Conservation (phyloP, 1,140 invertebrate genomes). For the Grapholita molesta region DNA sequence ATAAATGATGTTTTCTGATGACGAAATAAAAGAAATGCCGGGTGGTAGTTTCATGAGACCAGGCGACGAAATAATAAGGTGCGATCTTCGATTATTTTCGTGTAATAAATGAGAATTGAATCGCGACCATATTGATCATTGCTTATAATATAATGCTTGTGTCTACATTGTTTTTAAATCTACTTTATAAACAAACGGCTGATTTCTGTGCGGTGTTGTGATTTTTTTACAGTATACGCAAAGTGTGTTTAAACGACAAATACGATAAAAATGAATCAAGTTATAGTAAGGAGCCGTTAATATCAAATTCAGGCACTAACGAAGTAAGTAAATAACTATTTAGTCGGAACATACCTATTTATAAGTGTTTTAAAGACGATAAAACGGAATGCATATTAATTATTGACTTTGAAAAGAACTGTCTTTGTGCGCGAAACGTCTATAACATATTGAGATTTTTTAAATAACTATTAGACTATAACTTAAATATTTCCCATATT, state of each 20-base stretch:
- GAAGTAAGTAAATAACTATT: constrained; percentile 51
- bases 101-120: constrained; percentile 32
- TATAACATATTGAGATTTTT: too few species aligned
- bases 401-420: too few species aligned
- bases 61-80: constrained; percentile 72
- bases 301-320: constrained; percentile 44
- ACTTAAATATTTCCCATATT: too few species aligned
- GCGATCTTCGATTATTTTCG: constrained; percentile 59
- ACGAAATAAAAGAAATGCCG: constrained; percentile 67
- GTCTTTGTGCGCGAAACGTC: too few species aligned
- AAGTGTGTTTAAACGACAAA: constrained; percentile 67
- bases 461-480: too few species aligned
- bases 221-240: constrained; percentile 57
- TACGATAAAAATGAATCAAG: constrained; percentile 60
- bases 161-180: constrained; percentile 22
- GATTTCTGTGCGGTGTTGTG: constrained; percentile 28
- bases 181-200: constrained; percentile 20
- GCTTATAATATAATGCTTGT: constrained; percentile 25
- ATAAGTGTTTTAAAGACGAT: too few species aligned
- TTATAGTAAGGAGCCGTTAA: constrained; percentile 39
- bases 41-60: constrained; percentile 57
- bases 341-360: too few species aligned
- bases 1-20: constrained; percentile 71
- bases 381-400: too few species aligned
- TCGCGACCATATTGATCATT: constrained; percentile 38